These are phyloP conservation scores for Psephotus haematonotus DNA, from an alignment of 2,113 vertebrate species.

Conservation along the genomic window DNA sequence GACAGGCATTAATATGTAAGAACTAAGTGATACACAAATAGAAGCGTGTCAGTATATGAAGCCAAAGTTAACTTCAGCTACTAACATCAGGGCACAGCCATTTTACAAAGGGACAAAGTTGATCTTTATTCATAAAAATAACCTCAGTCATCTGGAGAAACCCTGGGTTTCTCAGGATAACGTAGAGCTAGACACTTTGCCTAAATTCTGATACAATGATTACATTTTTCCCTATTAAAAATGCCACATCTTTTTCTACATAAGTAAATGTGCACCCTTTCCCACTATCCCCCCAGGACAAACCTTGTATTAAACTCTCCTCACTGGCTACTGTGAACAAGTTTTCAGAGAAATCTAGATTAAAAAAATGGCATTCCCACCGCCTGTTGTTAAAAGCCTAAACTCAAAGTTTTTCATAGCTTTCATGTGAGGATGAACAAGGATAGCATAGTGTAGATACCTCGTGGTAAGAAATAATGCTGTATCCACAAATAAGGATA, in stretches of 20 bases:
- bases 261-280: neutral
- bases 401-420: neutral
- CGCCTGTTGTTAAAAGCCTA: neutral
- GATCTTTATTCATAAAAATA: neutral
- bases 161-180: neutral
- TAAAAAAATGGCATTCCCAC: neutral
- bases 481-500: neutral
- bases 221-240: neutral
- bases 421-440: neutral
- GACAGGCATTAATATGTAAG: neutral
- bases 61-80: neutral
- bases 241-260: neutral
- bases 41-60: neutral
- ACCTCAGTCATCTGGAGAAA: neutral
- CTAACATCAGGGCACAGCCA: neutral
- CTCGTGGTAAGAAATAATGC: neutral
- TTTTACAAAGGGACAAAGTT: neutral
- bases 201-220: neutral
- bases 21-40: neutral
- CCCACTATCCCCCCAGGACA: neutral
- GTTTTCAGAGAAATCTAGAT: neutral
- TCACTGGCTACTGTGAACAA: neutral
- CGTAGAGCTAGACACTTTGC: neutral
- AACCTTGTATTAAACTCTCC: neutral
- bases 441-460: neutral